Conservation (phyloP, 2,888 invertebrate species). For the Ditylenchus weischeri region DNA sequence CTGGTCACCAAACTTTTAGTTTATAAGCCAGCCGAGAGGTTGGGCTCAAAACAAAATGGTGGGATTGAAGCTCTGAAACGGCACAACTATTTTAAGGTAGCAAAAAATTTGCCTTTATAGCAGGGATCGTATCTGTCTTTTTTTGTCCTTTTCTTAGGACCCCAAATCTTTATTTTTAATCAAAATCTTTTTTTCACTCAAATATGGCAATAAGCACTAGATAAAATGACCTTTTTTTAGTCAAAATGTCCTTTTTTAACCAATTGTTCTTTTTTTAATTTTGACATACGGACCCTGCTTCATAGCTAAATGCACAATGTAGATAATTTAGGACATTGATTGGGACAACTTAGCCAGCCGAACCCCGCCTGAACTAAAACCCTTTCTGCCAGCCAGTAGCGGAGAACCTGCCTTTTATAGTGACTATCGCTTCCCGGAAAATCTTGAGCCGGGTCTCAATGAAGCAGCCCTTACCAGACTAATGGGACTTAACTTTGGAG, state of each 20-base stretch:
- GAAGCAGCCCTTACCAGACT: conserved; percentile 76
- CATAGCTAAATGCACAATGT: background rate
- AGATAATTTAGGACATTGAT: conserved; percentile 25
- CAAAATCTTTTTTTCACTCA: too few relatives aligned
- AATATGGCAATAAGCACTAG: too few relatives aligned
- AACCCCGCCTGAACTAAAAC: conserved; percentile 59
- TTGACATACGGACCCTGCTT: too few relatives aligned
- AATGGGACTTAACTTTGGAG: conserved; percentile 65
- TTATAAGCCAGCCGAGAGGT: conserved; percentile 32
- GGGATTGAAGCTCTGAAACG: conserved; percentile 69
- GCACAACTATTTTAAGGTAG: conserved; percentile 75
- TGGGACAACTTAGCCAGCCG: conserved; percentile 29
- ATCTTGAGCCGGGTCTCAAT: conserved; percentile 82
- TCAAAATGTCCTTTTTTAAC: too few relatives aligned
- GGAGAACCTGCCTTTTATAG: conserved; percentile 70
- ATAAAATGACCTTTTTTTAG: too few relatives aligned
- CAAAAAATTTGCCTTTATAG: background rate
- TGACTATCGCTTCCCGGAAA: conserved; percentile 65
- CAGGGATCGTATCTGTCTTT: too few relatives aligned
- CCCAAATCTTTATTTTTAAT: too few relatives aligned
- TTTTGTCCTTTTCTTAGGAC: too few relatives aligned
- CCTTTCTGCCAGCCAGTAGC: conserved; percentile 74
- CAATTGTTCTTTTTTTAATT: too few relatives aligned
- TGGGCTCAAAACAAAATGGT: conserved; percentile 31
- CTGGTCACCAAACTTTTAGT: conserved; percentile 79